Base-by-base conservation (phyloP, 2,888 invertebrate species). In the Poecilobothrus nobilitatus region DNA sequence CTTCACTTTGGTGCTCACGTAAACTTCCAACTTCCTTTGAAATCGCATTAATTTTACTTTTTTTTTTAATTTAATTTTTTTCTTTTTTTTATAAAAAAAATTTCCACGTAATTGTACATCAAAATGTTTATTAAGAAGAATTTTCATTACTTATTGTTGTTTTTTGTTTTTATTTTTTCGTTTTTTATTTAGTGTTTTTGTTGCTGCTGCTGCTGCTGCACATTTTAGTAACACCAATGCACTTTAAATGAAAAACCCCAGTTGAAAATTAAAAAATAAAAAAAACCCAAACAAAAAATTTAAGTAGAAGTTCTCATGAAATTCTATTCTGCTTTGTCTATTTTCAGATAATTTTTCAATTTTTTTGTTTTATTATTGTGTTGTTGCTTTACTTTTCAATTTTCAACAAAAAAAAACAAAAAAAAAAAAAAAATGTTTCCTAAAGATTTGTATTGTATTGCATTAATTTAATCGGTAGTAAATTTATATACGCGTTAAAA, bases 101-200 rank as follows among this genome's bases (percentile, higher is more conserved):
- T 18, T 53, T 12, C 53, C 15, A 53, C 53, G 53, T 53, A 53
- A 53, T 53, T 53, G 53, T 53, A 53, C 53, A 53, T 53, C 53
- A 53, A 53, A 53, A 53, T 53, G 53, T 53, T 53, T 53, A 53
- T 53, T 53, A 53, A 53, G 53, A 53, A 53, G 18, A 53, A 53
- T 53, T 53, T 18, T 53, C 15, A 6, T 18, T 53, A 18, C 15
- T 18, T 53, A 15, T 53, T 53, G 53, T 53, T 53, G 53, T 53
- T 53, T 8, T 53, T 53, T 18, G 18, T 18, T 53, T 12, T 53
- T 53, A 18, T 53, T 53, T 53, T 53, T 6, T 53, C n/a, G n/a
- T n/a, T n/a, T n/a, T n/a, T 15, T 44, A 44, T 44, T 44, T 44
- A 44, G 6, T 44, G 8, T 53, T 53, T 53, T 53, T 53, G 53